phyloP scores from a whole-genome alignment of 2,797 vertebrate genomes.

The Tympanoctomys barrerae region DNA sequence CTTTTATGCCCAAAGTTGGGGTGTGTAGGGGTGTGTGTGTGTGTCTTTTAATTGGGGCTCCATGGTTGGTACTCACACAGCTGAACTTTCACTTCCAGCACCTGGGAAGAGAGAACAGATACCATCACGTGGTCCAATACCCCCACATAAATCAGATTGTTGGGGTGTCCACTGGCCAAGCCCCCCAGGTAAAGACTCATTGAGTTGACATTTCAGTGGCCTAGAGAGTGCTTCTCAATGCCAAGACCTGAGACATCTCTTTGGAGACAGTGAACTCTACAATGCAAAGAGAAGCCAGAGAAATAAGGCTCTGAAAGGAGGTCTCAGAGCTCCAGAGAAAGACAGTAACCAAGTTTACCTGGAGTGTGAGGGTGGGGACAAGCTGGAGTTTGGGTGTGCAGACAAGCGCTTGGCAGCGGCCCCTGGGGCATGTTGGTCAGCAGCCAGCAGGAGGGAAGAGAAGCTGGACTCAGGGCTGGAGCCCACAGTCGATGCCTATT shows the following conservation, averaged over 20 bases:
- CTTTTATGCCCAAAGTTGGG: neutral
- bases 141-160: neutral
- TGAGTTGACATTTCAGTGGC: neutral
- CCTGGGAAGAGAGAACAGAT: neutral
- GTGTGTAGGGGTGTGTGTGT: too few species aligned
- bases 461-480: neutral
- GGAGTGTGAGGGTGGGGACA: neutral
- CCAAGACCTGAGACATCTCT: neutral
- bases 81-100: neutral
- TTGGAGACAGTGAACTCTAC: neutral
- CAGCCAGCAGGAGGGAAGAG: neutral
- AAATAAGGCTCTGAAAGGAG: too few species aligned
- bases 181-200: neutral
- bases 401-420: neutral
- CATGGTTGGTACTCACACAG: neutral
- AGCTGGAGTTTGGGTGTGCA: neutral
- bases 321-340: neutral
- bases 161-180: neutral
- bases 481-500: neutral
- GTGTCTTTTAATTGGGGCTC: neutral
- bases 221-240: neutral
- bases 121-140: neutral
- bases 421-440: neutral
- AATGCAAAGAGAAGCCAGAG: neutral
- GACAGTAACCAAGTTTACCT: neutral